Evolutionary conservation across 2,797 vertebrate genomes (phyloP).

Genomic region (Chaetodon trifasciatus): DNA sequence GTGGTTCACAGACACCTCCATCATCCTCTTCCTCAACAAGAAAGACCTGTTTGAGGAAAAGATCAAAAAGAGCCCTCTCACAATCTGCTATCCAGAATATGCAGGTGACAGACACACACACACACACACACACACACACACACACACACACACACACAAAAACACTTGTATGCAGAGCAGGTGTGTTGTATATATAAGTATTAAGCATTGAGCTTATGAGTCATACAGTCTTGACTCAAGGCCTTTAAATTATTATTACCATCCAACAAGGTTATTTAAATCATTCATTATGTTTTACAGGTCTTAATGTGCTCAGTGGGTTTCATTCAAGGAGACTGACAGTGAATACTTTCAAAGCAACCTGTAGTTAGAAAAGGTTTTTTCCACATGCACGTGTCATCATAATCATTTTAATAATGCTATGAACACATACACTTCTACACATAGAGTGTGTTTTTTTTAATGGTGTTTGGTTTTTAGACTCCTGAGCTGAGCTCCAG

Average conservation of each 20-base stretch:
- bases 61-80: conserved; percentile 97
- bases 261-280: not conserved
- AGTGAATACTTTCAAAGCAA: not conserved
- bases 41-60: conserved; percentile 99
- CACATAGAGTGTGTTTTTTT: not conserved
- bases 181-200: conserved; percentile 14
- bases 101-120: conserved; percentile 85
- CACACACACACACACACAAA: too few species aligned
- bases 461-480: not conserved
- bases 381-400: not conserved
- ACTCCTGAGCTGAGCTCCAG: not conserved
- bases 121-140: not conserved
- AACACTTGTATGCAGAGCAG: conserved; percentile 13
- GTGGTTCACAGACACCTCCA: conserved; percentile 99
- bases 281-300: not conserved
- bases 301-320: not conserved
- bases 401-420: not conserved
- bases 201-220: too few species aligned
- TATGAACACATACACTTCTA: not conserved
- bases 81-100: conserved; percentile 98
- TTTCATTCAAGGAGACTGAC: not conserved
- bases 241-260: not conserved
- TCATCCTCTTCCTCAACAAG: conserved; percentile 99
- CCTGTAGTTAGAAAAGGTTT: not conserved
- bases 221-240: too few species aligned